phyloP scores from a whole-genome alignment of 92 coral and sea anemone genomes.

The Heliopora coerulea region DNA sequence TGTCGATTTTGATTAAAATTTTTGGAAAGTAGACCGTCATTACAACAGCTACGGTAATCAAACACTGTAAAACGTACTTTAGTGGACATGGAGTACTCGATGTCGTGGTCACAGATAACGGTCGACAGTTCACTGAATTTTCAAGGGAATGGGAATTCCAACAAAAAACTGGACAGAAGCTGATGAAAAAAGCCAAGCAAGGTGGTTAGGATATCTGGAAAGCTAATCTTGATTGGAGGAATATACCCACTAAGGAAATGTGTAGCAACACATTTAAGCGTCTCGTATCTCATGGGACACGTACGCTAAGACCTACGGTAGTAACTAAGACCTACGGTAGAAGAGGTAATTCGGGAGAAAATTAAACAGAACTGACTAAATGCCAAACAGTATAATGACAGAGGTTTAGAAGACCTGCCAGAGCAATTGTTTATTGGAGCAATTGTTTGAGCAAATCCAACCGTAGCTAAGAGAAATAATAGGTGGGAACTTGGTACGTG shows the following conservation, averaged over 20 bases:
- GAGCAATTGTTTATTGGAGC: conserved; percentile 33
- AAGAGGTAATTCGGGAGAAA: conserved; percentile 10
- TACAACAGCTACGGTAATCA: conserved; percentile 29
- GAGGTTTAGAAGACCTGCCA: conserved; percentile 8
- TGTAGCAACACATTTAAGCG: background rate
- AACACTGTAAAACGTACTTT: conserved; percentile 14
- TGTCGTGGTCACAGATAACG: conserved; percentile 33
- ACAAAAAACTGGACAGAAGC: conserved; percentile 23
- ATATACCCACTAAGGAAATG: background rate
- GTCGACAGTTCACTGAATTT: conserved; percentile 20
- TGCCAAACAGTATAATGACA: conserved; percentile 29
- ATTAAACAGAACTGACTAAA: conserved; percentile 21
- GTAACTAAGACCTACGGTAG: background rate
- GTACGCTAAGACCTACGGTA: conserved; percentile 7
- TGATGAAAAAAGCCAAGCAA: conserved; percentile 11
- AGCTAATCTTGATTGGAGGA: conserved; percentile 24
- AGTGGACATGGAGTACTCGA: conserved; percentile 25
- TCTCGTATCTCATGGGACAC: background rate
- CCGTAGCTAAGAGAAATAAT: conserved; percentile 10
- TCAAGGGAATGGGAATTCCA: conserved; percentile 1
- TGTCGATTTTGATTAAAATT: conserved; percentile 12
- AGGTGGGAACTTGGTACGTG: conserved; percentile 40
- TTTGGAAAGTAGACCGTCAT: conserved; percentile 23
- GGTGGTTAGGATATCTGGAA: conserved; percentile 17
- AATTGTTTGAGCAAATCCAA: conserved; percentile 5